phyloP scores from a whole-genome alignment of 2,888 invertebrate genomes.

The Hanleya hanleyi region DNA sequence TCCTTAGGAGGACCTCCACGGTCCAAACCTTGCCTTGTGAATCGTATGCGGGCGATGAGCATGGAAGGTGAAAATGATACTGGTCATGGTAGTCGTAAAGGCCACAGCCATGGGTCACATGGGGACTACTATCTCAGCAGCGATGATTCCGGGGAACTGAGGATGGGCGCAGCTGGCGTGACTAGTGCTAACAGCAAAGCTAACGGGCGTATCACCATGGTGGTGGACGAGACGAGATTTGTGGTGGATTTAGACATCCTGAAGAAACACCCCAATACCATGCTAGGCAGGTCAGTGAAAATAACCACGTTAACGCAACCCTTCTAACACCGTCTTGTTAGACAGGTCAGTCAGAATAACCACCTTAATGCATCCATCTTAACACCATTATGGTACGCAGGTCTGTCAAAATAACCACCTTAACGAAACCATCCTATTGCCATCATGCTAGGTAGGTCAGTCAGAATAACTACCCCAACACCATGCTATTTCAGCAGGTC shows the following conservation, averaged over 20 bases:
- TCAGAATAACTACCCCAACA: slow-evolving; percentile 7
- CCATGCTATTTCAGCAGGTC: too few species aligned
- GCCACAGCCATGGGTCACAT: neutral
- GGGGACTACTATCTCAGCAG: neutral
- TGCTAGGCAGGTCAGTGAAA: slow-evolving; percentile 85
- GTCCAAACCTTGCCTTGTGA: slow-evolving; percentile 66
- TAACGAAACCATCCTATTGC: slow-evolving; percentile 95
- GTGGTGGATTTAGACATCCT: slow-evolving; percentile 95
- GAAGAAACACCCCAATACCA: slow-evolving; percentile 96
- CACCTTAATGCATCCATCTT: too few species aligned
- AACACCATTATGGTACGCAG: too few species aligned
- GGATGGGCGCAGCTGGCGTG: neutral
- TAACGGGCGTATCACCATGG: slow-evolving; percentile 76
- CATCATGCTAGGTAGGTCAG: slow-evolving; percentile 94
- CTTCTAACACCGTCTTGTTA: too few species aligned
- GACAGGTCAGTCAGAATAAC: too few species aligned
- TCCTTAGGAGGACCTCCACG: slow-evolving; percentile 59
- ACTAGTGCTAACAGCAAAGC: neutral
- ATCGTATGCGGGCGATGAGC: slow-evolving; percentile 33
- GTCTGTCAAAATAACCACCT: too few species aligned
- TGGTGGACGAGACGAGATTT: slow-evolving; percentile 97
- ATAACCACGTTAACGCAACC: too few species aligned
- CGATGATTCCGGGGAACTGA: neutral
- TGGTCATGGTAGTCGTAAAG: neutral
- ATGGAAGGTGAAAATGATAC: neutral